Base-by-base conservation (phyloP, 2,113 vertebrate genomes). In the Stigmatopora nigra region DNA sequence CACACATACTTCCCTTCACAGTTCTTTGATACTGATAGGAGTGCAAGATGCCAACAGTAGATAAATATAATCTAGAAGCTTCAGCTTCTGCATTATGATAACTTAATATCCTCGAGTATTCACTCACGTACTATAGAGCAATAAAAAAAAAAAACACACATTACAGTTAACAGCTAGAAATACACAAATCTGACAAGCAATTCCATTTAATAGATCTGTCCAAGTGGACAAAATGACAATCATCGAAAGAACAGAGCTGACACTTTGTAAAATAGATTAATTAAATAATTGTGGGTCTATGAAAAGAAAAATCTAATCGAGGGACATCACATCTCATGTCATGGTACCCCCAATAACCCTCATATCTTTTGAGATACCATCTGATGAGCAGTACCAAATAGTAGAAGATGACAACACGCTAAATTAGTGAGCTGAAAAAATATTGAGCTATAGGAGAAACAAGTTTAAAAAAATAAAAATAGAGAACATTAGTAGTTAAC, bases 131-230 rank as follows among this genome's bases (percentile, higher is more conserved):
- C 46, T 35, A 56, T 60, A 61, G 59, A 31, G 7, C 41, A 52
- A 65, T 64, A 69, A 68, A 73, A 64, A 19, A 55, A 36, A 31
- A 68, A 73, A 64, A 19, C 49, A 36, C 1, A 0, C 11, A 44
- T 44, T 70, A 64, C 20, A n/a, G 57, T 53, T 56, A 22, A 68
- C 22, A 49, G 67, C 69, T 70, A 4, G 64, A 70, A 70, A 76
- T 67, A 63, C 64, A 63, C 46, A 52, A 45, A 70, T 53, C 57
- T 61, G 49, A 67, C 64, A 67, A 55, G 47, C 63, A 17, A 48
- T 57, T 55, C 52, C 25, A 25, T 64, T 57, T 65, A 68, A 68
- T 57, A 67, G 48, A 75, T 65, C 31, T 59, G 31, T 44, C 44
- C 58, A 48, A 56, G 70, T 48, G 55, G 49, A 4, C 19, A 65